Base-by-base conservation (phyloP, 2,113 vertebrate species). In the Bufo gargarizans region DNA sequence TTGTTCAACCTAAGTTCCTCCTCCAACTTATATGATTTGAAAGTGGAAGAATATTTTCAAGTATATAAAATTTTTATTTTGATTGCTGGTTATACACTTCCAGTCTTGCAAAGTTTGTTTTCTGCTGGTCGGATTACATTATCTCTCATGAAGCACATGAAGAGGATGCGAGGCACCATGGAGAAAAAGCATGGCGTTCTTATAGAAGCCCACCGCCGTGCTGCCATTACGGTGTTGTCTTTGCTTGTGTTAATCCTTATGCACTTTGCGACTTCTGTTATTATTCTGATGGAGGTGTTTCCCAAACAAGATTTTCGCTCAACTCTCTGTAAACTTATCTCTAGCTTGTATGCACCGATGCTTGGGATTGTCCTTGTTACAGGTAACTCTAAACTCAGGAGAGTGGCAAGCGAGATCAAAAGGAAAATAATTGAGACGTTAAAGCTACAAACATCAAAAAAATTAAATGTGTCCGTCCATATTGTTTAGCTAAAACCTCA, bases 371-470 rank as follows among this genome's bases (percentile, higher is more conserved):
- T 77, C 58, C 33, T 86, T 43, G 13, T 86, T 16, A 61, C 19
- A 61, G 72, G 72, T 19, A 86, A 77, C 33, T 17, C 71, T 19
- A 86, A 77, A 77, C 71, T 86, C 14, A 61, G 43, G 43, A 63
- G 56, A 3, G 71, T 22, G 43, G 33, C 84, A 19, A 55, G 6
- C n/a, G 6, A 49, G 43, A 13, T 49, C 2, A 47, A n/a, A 9
- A 61, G 19, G 43, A 86, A 14, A 22, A 13, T 63, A 8, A 5
- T 13, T 1, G 6, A 56, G 12, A 10, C n/a, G 6, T 16, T 80
- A 45, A 43, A 16, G 78, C 13, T 16, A 10, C 22, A 11, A 12
- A 22, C 50, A 22, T 58, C 11, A 4, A 58, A 14, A 33, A 33
- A 43, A 33, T 13, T 56, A 33, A 53, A 79, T 6, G 4, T 33